Percentiles rank a stretch among this genome's conserved stretches.
phyloP scores from a whole-genome alignment of 1,140 invertebrate genomes.

The Grapholita molesta region DNA sequence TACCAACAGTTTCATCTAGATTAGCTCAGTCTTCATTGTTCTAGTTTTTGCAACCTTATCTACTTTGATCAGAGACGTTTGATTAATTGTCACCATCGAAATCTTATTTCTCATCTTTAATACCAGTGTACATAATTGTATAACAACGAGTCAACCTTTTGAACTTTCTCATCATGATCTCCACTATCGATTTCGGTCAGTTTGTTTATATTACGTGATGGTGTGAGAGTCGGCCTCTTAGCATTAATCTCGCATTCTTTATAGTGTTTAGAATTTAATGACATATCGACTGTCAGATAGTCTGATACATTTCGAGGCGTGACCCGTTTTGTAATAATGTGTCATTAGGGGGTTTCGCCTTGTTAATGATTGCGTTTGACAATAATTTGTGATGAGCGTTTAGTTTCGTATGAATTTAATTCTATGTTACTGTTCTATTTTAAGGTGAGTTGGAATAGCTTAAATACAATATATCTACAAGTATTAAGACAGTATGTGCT shows the following conservation, averaged over 20 bases:
- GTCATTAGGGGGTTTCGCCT: slow-evolving; percentile 51
- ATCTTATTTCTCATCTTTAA: background rate
- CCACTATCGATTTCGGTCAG: background rate
- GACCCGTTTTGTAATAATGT: slow-evolving; percentile 54
- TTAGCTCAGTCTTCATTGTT: background rate
- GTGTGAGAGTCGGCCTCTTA: slow-evolving; percentile 28
- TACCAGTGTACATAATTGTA: background rate
- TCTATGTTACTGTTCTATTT: slow-evolving; percentile 20
- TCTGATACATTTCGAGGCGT: slow-evolving; percentile 48
- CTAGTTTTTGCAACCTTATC: background rate
- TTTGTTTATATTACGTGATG: slow-evolving; percentile 23
- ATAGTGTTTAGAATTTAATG: slow-evolving; percentile 45
- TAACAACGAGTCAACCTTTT: slow-evolving; percentile 13
- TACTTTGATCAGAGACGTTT: background rate
- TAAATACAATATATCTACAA: background rate
- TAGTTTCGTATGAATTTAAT: slow-evolving; percentile 48
- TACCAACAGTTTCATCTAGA: background rate
- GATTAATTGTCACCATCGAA: slow-evolving; percentile 7
- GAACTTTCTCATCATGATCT: slow-evolving; percentile 5
- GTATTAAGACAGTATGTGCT: background rate
- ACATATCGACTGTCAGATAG: slow-evolving; percentile 58
- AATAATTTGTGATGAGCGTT: slow-evolving; percentile 53
- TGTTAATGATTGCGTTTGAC: slow-evolving; percentile 61
- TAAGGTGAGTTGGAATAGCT: background rate
- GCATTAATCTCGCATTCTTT: slow-evolving; percentile 32